Base-by-base conservation (phyloP, 1,140 invertebrate species). In the Caligus rogercresseyi region DNA sequence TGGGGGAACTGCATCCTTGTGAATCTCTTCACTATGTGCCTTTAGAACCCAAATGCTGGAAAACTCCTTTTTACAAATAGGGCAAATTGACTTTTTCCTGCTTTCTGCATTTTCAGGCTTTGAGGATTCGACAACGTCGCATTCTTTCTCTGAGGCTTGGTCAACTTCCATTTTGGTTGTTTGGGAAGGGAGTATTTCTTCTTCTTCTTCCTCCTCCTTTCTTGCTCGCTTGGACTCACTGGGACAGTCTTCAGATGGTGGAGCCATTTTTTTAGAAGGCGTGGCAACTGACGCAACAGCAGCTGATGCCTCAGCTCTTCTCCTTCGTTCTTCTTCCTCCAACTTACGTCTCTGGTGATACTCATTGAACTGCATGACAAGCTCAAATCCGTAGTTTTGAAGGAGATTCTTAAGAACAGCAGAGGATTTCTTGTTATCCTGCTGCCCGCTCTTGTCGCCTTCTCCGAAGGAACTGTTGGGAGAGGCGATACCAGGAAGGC, bases 351-450 rank as follows among this genome's bases (percentile, higher is more conserved):
- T 78, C 70, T 88, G 85, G 69, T 88, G 84, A 70, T 87, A 87
- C 71, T 93, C 89, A 75, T 92, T 92, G 72, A 91, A 93, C 73
- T 94, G 90, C 87, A 93, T 92, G 2, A 94, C 89, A 65, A 94
- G 80, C 71, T 94, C 90, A 74, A 93, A 92, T 1, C 91, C 91
- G 73, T 89, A 92, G 67, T 86, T 90, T 73, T 93, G 89, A 23
- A 94, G 73, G 18, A 94, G 74, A 74, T 88, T 86, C 72, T 89
- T 88, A 73, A 91, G 89, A 75, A 90, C 86, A 70, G 88, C 85
- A 21, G 85, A 87, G 51, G 83, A 80, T 64, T 80, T 79, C 73
- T 78, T 78, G 55, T 80, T 79, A 56, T 51, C 61, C 63, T 43
- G 7, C 7, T 7, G 31, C 43, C 54, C 63, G 58, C 19, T 58